Base-by-base conservation (phyloP, 2,888 invertebrate genomes). In the Hyalella azteca region DNA sequence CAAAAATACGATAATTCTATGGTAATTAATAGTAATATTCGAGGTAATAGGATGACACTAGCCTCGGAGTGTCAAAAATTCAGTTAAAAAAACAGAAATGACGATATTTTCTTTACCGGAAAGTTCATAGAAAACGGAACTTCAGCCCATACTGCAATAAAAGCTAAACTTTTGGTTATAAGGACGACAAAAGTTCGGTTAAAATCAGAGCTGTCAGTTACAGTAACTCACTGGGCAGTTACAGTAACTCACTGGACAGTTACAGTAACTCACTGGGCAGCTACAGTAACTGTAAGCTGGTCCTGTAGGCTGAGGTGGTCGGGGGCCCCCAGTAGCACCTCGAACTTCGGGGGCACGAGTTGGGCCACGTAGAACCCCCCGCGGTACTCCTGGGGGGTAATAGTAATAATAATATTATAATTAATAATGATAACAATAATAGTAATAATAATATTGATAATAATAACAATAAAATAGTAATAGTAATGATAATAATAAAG, bases 281-380 rank as follows among this genome's bases (percentile, higher is more conserved):
- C 91, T 3, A 98, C 91, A 32, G 94, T 93, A 36, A 94, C 93
- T 29, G 91, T 91, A 75, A 97, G 91, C 83, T 92, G 91, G 78
- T 95, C 95, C 85, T 92, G 92, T 87, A 94, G 93, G 1, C 95
- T 93, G 7, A 93, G 91, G 88, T 95, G 95, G 78, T 93, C 91
- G 0, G 95, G 93, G 45, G 95, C 91, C 85, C 94, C 92, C 82
- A 98, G 92, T 41, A 91, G 91, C 81, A 98, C 94, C 87, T 96
- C 93, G 88, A 97, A 98, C 87, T 97, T 97, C 0, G 98, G 98
- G 85, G 96, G 89, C 79, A 98, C 93, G 86, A 96, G 96, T 88
- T 96, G 95, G 9, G 95, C 95, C 7, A 97, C 94, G 87, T 94
- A 91, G 84, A 95, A 91, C 13, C 90, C 90, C 86, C 94, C 93